Evolutionary conservation across 2,113 vertebrate species (phyloP).

Genomic region (Gallinago paraguaiae): DNA sequence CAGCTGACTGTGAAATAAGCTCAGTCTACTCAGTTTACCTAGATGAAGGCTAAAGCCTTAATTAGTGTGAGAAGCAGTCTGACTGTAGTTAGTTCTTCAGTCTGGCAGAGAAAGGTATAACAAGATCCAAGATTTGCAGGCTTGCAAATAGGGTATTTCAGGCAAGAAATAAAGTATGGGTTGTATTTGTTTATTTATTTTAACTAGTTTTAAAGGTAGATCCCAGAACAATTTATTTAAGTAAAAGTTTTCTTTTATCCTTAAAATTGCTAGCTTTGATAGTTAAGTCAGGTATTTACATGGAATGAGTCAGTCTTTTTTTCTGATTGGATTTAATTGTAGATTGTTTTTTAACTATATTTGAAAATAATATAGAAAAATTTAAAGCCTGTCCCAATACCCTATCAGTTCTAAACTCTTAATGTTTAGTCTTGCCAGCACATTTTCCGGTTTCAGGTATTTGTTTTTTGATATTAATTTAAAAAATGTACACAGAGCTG

Average conservation of each 20-base stretch:
- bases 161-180: not conserved
- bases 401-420: not conserved
- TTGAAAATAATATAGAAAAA: not conserved
- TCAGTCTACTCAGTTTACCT: not conserved
- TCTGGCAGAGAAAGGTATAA: not conserved
- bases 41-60: not conserved
- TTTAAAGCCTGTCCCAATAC: not conserved
- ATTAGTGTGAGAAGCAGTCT: not conserved
- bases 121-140: not conserved
- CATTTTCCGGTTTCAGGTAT: not conserved
- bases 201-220: not conserved
- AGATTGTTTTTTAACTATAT: not conserved
- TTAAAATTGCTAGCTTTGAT: not conserved
- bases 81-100: not conserved
- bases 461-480: conserved; percentile 8
- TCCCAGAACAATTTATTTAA: not conserved
- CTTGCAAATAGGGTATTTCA: not conserved
- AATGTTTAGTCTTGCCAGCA: not conserved
- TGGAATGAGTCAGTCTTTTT: not conserved
- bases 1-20: not conserved
- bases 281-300: not conserved
- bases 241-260: not conserved
- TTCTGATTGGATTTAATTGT: not conserved
- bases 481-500: not conserved
- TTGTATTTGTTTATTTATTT: not conserved